These are phyloP conservation scores for Trypoxylon attenuatum DNA, from an alignment of 2,888 invertebrate genomes.

Conservation along the genomic window DNA sequence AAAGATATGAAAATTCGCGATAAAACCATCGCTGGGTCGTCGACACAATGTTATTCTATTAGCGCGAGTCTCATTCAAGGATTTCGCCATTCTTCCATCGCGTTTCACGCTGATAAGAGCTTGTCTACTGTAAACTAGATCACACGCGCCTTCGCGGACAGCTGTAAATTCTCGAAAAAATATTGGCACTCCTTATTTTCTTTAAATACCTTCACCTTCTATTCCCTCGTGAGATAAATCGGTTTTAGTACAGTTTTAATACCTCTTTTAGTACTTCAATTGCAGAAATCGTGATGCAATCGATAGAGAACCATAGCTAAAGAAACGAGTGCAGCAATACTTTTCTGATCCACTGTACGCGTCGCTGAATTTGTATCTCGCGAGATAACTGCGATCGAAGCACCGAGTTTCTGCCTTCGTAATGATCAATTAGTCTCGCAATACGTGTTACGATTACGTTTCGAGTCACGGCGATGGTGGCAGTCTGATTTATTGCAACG, in stretches of 20 bases:
- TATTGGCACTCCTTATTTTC: too few relatives aligned
- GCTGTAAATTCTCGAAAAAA: too few relatives aligned
- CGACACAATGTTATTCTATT: slow-evolving; percentile 30
- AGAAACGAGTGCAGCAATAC: too few relatives aligned
- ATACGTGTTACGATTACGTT: neutral
- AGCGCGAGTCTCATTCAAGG: slow-evolving; percentile 11
- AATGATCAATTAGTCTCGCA: neutral
- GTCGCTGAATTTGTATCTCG: slow-evolving; percentile 14
- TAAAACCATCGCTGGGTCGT: slow-evolving; percentile 32
- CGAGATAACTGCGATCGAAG: neutral
- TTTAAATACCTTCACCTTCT: too few relatives aligned
- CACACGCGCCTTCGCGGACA: slow-evolving; percentile 2
- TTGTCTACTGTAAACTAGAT: slow-evolving; percentile 26
- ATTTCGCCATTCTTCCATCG: slow-evolving; percentile 12
- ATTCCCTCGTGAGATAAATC: too few relatives aligned
- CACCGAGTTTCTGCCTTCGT: neutral
- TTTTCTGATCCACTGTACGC: too few relatives aligned
- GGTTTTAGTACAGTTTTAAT: too few relatives aligned
- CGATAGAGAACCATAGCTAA: too few relatives aligned
- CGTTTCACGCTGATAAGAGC: slow-evolving; percentile 17
- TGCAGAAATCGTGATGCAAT: too few relatives aligned
- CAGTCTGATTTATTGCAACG: neutral
- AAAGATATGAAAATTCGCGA: slow-evolving; percentile 33
- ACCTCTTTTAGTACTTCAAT: too few relatives aligned
- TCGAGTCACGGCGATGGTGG: too few relatives aligned